Evolutionary conservation across 2,888 invertebrate genomes (phyloP).

Genomic region (Pherbina coryleti): DNA sequence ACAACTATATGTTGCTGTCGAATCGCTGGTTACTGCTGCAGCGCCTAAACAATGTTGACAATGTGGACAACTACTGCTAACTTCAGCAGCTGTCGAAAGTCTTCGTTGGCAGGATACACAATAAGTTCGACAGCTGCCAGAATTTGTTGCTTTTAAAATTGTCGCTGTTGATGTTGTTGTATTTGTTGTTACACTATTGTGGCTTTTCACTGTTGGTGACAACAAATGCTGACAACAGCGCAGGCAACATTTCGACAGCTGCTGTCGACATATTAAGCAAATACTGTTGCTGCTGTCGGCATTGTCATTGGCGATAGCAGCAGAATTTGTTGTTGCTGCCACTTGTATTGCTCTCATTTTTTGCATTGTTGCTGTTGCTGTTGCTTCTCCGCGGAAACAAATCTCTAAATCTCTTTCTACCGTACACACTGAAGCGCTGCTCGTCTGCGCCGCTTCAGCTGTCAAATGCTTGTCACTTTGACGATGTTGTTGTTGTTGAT

Average conservation of each 20-base stretch:
- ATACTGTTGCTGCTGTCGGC: neutral
- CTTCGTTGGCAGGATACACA: neutral
- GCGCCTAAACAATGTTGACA: neutral
- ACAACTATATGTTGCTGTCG: neutral
- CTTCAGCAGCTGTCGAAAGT: neutral
- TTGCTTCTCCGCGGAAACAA: neutral
- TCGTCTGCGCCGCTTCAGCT: neutral
- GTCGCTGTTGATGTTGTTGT: constrained; percentile 29
- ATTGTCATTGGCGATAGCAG: neutral
- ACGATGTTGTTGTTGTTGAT: neutral
- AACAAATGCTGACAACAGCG: constrained; percentile 45
- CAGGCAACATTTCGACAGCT: constrained; percentile 30
- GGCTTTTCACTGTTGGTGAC: constrained; percentile 22
- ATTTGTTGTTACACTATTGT: constrained; percentile 22
- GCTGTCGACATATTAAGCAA: constrained; percentile 40
- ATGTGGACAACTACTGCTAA: neutral
- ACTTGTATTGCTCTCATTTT: constrained; percentile 15
- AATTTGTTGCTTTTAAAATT: neutral
- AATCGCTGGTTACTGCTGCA: neutral
- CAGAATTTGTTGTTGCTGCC: constrained; percentile 1
- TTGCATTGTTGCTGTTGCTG: constrained; percentile 21
- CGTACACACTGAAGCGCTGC: neutral
- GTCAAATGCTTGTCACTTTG: neutral
- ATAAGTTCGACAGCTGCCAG: neutral
- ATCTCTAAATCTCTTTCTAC: neutral